These are phyloP conservation scores for Dipodomys spectabilis DNA, from an alignment of 2,113 vertebrate genomes.

Conservation along the genomic window DNA sequence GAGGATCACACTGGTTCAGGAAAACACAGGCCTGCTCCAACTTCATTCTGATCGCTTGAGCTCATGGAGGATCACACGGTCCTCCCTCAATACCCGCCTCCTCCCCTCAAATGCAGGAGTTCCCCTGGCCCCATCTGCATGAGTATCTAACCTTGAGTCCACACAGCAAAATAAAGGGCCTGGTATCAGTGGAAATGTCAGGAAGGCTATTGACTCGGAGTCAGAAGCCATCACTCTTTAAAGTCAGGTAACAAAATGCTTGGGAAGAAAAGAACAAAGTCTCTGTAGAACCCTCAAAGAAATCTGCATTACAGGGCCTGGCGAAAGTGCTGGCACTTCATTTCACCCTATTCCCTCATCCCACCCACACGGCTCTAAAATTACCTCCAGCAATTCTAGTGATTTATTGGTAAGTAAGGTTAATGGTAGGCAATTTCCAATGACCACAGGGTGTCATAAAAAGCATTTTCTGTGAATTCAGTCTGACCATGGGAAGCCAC, in stretches of 20 bases:
- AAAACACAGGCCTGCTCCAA: neutral
- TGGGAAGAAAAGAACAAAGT: neutral
- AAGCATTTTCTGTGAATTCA: conserved; percentile 52
- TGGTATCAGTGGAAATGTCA: too few relatives aligned
- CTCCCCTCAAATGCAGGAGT: too few relatives aligned
- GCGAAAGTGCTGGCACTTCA: neutral
- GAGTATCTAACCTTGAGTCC: neutral
- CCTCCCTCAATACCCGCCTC: too few relatives aligned
- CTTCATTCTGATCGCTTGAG: neutral
- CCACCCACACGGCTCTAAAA: neutral
- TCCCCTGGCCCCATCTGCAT: neutral
- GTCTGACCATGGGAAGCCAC: conserved; percentile 12
- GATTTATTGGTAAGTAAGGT: conserved; percentile 42
- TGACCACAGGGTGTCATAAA: conserved; percentile 49
- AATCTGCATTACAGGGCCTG: neutral
- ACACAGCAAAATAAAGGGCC: neutral
- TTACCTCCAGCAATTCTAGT: neutral
- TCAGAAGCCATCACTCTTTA: accelerated
- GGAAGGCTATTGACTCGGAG: neutral
- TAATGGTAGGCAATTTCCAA: conserved; percentile 64
- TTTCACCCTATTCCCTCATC: neutral
- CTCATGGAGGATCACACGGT: accelerated
- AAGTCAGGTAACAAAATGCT: neutral
- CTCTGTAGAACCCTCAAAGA: neutral
- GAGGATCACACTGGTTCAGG: accelerated